phyloP scores from a whole-genome alignment of 2,797 vertebrate genomes.

The Capromys pilorides region DNA sequence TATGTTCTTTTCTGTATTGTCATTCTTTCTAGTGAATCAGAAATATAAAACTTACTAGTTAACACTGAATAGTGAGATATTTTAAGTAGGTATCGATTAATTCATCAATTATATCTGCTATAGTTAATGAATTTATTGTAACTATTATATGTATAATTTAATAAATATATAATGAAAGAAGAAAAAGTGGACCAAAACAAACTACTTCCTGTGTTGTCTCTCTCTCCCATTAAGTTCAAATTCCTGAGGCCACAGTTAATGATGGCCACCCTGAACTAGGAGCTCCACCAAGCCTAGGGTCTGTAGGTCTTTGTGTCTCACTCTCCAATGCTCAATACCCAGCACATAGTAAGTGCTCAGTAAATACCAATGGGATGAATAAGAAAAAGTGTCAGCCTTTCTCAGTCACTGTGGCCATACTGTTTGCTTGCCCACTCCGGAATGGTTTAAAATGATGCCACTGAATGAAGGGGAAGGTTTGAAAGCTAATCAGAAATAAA shows the following conservation, averaged over 20 bases:
- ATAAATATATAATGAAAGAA: not conserved
- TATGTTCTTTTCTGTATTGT: not conserved
- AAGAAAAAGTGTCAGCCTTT: not conserved
- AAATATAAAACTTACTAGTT: not conserved
- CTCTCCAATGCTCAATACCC: not conserved
- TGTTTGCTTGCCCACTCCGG: not conserved
- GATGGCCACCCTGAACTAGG: not conserved
- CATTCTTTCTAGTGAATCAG: not conserved
- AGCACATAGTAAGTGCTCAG: not conserved
- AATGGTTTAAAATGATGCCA: conserved; percentile 19
- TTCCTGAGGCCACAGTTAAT: not conserved
- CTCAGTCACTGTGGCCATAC: not conserved
- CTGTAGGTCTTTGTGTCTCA: not conserved
- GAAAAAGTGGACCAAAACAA: not conserved
- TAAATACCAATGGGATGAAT: not conserved
- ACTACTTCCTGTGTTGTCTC: not conserved
- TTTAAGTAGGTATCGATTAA: not conserved
- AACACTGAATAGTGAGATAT: not conserved
- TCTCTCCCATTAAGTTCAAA: not conserved
- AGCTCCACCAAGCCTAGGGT: not conserved
- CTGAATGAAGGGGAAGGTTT: not conserved
- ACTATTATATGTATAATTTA: not conserved
- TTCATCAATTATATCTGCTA: not conserved
- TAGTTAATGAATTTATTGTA: not conserved
- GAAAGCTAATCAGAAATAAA: conserved; percentile 19